Conservation (phyloP, 2,797 vertebrate species). For the Protonibea diacanthus region DNA sequence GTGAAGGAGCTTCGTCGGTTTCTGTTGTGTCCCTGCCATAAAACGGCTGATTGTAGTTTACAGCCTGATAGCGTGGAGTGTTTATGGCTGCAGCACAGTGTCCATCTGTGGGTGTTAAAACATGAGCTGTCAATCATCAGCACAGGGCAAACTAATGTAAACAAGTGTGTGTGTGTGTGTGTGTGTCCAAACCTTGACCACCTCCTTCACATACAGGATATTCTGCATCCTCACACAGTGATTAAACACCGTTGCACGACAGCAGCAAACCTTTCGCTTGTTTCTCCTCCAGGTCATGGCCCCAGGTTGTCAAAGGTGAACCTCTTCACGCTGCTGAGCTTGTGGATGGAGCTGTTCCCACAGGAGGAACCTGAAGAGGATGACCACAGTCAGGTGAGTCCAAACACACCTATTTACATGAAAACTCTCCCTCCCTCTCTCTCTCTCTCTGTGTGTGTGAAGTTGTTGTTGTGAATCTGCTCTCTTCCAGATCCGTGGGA, state of each 20-base stretch:
- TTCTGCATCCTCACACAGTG: too few relatives aligned
- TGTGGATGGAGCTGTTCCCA: conserved; percentile 98
- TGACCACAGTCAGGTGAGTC: conserved; percentile 49
- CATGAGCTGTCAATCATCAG: too few relatives aligned
- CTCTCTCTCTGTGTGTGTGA: too few relatives aligned
- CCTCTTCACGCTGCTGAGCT: conserved; percentile 93
- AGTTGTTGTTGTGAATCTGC: not conserved
- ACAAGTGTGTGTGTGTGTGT: too few relatives aligned
- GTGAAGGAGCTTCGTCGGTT: not conserved
- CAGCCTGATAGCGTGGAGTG: not conserved
- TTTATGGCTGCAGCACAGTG: not conserved
- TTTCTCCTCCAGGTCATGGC: conserved; percentile 84
- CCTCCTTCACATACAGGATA: not conserved
- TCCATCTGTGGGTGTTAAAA: too few relatives aligned
- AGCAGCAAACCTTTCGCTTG: not conserved
- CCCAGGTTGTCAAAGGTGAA: conserved; percentile 94
- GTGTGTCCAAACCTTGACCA: too few relatives aligned
- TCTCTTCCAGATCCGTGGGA: conserved; percentile 83
- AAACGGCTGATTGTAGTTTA: conserved; percentile 2
- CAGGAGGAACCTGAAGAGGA: conserved; percentile 65
- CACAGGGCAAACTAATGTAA: too few relatives aligned
- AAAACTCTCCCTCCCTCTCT: too few relatives aligned
- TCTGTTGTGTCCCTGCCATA: not conserved
- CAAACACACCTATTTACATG: too few relatives aligned
- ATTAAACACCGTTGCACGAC: too few relatives aligned